Evolutionary conservation across 2,113 vertebrate genomes (phyloP).

Genomic region (Calyptommatus sinebrachiatus): DNA sequence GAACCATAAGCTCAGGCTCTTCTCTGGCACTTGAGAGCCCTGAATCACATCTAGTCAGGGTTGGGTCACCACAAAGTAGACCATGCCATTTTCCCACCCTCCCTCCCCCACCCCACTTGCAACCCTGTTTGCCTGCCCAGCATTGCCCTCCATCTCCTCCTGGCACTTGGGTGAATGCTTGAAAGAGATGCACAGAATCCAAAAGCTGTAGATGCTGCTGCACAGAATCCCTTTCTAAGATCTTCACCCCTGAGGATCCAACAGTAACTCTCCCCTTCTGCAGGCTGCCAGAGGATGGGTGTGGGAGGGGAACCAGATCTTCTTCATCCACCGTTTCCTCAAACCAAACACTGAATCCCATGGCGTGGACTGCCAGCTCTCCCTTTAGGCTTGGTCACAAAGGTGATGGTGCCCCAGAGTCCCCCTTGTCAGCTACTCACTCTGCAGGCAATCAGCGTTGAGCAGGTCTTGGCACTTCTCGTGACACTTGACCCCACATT

Average conservation of each 20-base stretch:
- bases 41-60: neutral
- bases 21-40: neutral
- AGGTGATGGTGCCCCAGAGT: neutral
- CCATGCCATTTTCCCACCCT: neutral
- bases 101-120: too few species aligned
- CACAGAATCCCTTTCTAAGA: too few species aligned
- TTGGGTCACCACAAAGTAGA: neutral
- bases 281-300: neutral
- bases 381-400: too few species aligned
- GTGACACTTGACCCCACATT: constrained; percentile 97
- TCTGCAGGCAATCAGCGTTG: constrained; percentile 95
- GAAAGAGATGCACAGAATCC: too few species aligned
- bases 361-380: neutral
- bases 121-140: too few species aligned
- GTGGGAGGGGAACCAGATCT: neutral
- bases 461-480: constrained; percentile 98
- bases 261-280: neutral
- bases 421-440: constrained; percentile 73
- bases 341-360: neutral
- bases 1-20: neutral
- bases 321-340: neutral
- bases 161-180: too few species aligned
- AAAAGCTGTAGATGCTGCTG: too few species aligned
- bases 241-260: too few species aligned
- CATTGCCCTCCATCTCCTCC: too few species aligned